Conservation (phyloP, 2,113 vertebrate genomes). For the Phainopepla nitens region DNA sequence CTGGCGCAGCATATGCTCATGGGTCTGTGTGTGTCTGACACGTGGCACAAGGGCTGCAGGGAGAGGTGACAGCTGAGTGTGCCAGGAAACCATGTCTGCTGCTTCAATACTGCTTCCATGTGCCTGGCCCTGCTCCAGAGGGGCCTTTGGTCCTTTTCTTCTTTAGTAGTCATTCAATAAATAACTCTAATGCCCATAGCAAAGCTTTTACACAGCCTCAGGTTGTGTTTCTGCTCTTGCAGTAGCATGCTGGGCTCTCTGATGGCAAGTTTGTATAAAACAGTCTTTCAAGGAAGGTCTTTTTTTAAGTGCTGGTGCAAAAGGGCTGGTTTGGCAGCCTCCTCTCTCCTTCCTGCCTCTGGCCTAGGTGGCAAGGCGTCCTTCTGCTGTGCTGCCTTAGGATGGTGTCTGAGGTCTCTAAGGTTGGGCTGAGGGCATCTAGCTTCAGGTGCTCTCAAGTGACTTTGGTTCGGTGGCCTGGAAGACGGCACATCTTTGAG, state of each 20-base stretch:
- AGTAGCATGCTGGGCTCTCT: not conserved
- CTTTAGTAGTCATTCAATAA: slow-evolving; percentile 54
- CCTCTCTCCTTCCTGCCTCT: not conserved
- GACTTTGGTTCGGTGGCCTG: not conserved
- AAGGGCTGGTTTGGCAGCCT: not conserved
- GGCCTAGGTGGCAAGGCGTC: accelerated
- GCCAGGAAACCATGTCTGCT: not conserved
- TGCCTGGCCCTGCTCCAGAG: not conserved
- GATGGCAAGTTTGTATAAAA: not conserved
- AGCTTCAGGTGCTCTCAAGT: not conserved
- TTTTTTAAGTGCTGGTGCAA: slow-evolving; percentile 40
- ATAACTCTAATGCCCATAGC: slow-evolving; percentile 10
- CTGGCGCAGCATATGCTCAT: accelerated
- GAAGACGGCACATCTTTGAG: not conserved
- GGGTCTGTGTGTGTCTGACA: not conserved
- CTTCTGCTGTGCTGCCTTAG: not conserved
- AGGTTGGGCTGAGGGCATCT: not conserved
- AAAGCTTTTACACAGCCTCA: not conserved
- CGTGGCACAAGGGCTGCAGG: not conserved
- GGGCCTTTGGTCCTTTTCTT: slow-evolving; percentile 36
- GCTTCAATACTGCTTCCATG: not conserved
- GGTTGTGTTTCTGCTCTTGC: not conserved
- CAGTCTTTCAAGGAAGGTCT: not conserved
- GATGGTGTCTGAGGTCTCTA: not conserved
- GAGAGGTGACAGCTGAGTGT: accelerated